Base-by-base conservation (phyloP, 2,888 invertebrate genomes). In the Epinotia ramella region DNA sequence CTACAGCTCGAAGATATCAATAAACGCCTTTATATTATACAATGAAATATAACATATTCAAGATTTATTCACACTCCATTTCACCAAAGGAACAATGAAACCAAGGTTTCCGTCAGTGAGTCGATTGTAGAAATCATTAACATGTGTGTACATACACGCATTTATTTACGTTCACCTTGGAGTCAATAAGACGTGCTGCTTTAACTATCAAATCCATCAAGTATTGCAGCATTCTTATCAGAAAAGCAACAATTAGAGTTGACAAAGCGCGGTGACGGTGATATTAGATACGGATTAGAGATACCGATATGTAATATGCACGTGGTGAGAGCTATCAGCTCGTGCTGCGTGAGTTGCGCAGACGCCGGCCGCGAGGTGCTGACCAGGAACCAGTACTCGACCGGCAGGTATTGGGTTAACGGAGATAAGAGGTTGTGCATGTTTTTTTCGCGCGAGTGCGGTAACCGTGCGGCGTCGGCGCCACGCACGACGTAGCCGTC, bases 371-470 rank as follows among this genome's bases (percentile, higher is more conserved):
- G 59, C 75, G 66, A 66, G 62, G 65, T 66, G n/a, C n/a, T n/a
- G 75, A 75, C 73, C 53, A 53, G 53, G n/a, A 53, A 16, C 2
- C 40, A 40, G 40, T 40, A 70, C 62, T 73, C 73, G 66, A 62
- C 76, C 67, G 72, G 62, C 84, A 87, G 86, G 87, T 88, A 87
- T 76, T 84, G 82, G 80, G 80, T 81, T 84, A 84, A 80, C 83
- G 83, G 84, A 90, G 91, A 92, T 92, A 92, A 92, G 89, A 89
- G 86, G 86, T 86, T 87, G 88, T 79, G 81, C 81, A 81, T 78
- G 87, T 90, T 91, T 90, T 73, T 91, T 92, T 90, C 85, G 87
- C 89, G 87, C 87, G 88, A 85, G 88, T 89, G 89, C 90, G 89
- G 89, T 87, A 87, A 89, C 88, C 87, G 88, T 85, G 84, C 64